Percentiles rank a stretch among this genome's conserved stretches.
Evolutionary conservation across 37 sponge, comb jelly and placozoan genomes (phyloP).

Genomic region (Bolinopsis microptera): DNA sequence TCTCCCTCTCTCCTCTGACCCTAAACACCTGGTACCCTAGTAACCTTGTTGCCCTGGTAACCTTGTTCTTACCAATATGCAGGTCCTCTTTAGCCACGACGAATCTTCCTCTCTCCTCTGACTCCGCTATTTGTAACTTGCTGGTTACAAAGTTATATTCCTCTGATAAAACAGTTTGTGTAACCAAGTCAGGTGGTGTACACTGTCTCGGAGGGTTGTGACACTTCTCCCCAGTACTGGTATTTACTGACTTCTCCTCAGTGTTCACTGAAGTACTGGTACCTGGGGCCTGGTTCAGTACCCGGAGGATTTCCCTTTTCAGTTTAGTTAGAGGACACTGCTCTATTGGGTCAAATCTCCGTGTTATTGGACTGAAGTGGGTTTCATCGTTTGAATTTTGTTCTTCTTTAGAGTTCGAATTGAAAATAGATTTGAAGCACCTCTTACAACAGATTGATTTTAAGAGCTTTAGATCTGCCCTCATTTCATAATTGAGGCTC

Average conservation of each 20-base stretch:
- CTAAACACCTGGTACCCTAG: too few species aligned
- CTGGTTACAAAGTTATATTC: background rate
- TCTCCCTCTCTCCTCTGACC: conserved; percentile 41
- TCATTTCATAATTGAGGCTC: background rate
- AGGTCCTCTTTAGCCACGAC: conserved; percentile 20
- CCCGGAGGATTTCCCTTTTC: background rate
- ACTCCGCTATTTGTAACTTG: background rate
- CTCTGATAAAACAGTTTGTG: background rate
- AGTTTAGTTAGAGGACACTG: background rate
- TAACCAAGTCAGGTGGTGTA: background rate
- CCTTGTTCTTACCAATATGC: conserved; percentile 10
- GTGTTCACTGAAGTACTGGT: background rate
- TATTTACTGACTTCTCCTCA: background rate
- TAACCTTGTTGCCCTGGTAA: too few species aligned
- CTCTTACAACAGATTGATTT: background rate
- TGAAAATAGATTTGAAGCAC: background rate
- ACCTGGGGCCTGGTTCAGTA: background rate
- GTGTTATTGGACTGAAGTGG: background rate
- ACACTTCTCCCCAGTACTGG: background rate
- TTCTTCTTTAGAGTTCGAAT: background rate
- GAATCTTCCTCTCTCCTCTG: background rate
- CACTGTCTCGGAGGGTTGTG: background rate
- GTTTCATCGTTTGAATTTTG: background rate
- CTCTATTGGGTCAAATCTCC: background rate
- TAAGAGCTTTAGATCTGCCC: background rate